Evolutionary conservation across 2,113 vertebrate genomes (phyloP).

Genomic region (Paradoxurus hermaphroditus): DNA sequence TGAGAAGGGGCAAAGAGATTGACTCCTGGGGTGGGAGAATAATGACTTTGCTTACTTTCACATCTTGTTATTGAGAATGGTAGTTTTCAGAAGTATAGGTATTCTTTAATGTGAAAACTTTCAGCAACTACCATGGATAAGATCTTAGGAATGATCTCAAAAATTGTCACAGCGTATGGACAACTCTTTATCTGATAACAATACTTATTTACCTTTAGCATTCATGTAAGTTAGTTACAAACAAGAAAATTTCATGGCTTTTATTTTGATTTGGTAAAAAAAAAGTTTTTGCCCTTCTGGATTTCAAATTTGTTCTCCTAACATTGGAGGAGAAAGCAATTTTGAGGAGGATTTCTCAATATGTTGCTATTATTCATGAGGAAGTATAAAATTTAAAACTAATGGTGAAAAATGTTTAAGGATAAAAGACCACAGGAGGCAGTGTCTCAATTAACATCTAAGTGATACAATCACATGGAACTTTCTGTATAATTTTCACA

Average conservation of each 20-base stretch:
- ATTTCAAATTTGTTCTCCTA: slow-evolving; percentile 4
- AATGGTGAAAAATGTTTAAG: background rate
- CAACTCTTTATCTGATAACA: background rate
- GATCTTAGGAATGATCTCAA: background rate
- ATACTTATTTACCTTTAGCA: background rate
- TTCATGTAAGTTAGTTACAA: background rate
- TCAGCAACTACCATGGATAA: background rate
- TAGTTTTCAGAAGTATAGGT: background rate
- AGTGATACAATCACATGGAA: background rate
- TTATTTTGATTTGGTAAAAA: background rate
- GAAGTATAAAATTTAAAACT: background rate
- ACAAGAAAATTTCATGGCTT: background rate
- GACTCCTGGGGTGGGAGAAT: background rate
- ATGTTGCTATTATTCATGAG: background rate
- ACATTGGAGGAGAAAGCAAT: background rate
- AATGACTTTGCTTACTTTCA: background rate
- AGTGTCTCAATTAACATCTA: background rate
- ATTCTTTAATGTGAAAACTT: background rate
- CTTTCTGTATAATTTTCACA: slow-evolving; percentile 39
- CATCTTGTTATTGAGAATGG: background rate
- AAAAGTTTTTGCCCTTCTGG: background rate
- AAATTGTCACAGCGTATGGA: background rate
- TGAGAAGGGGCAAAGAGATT: background rate
- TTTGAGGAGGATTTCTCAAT: background rate
- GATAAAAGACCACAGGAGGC: background rate